These are phyloP conservation scores for Sarcophilus harrisii DNA, from an alignment of 2,797 vertebrate genomes.

Conservation along the genomic window DNA sequence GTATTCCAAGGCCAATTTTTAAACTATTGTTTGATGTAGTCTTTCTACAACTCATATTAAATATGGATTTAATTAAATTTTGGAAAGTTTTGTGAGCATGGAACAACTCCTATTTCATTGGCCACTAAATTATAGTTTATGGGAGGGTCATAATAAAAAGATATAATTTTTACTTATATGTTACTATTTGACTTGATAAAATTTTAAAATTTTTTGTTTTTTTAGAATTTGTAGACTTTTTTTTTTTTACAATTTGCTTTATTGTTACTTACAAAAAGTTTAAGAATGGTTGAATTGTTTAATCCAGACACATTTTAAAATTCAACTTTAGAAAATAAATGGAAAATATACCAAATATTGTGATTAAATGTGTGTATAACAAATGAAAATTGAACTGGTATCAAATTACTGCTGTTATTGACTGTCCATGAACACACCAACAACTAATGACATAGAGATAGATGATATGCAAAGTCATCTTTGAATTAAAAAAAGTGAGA, in stretches of 20 bases:
- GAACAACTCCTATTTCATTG: neutral
- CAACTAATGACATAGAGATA: conserved; percentile 39
- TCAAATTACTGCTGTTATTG: neutral
- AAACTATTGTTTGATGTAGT: neutral
- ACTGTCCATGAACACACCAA: neutral
- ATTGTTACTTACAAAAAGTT: conserved; percentile 41
- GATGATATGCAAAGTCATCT: neutral
- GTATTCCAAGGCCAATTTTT: neutral
- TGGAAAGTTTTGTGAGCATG: neutral
- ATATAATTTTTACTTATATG: neutral
- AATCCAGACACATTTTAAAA: conserved; percentile 28
- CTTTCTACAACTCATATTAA: neutral
- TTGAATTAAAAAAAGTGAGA: conserved; percentile 53
- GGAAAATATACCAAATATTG: conserved; percentile 3
- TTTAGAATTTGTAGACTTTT: neutral
- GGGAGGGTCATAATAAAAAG: neutral
- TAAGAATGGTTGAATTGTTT: conserved; percentile 29
- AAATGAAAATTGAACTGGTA: neutral
- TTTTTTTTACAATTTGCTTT: neutral
- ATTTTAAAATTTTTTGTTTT: neutral
- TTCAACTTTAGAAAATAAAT: conserved; percentile 21
- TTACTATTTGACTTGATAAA: neutral
- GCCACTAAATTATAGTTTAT: neutral
- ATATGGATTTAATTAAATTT: neutral
- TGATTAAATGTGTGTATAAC: conserved; percentile 10